A percentile compares a stretch with the other conserved stretches of the same genome.
phyloP scores from a whole-genome alignment of 2,797 vertebrate genomes.

The Chaunax sp. region DNA sequence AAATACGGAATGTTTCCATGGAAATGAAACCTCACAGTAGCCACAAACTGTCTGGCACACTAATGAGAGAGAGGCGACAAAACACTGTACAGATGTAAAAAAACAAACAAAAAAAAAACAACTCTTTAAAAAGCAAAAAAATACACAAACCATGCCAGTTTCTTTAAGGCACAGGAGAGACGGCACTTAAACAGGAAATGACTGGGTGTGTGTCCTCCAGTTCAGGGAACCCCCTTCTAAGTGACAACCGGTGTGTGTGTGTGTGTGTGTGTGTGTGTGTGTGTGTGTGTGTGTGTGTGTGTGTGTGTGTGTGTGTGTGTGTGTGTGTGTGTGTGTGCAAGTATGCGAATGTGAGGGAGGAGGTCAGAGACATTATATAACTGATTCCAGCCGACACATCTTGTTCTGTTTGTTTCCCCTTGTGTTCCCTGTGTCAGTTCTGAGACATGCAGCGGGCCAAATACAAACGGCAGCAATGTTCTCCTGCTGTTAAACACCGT shows the following conservation, averaged over 20 bases:
- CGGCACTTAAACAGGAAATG: constrained; percentile 29
- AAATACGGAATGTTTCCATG: constrained; percentile 72
- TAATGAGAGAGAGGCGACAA: constrained; percentile 24
- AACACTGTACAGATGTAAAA: constrained; percentile 30
- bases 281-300: constrained; percentile 15
- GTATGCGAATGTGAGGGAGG: constrained; percentile 56
- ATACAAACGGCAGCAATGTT: constrained; percentile 10
- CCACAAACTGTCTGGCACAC: constrained; percentile 62
- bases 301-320: constrained; percentile 25
- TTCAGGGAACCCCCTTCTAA: constrained; percentile 40
- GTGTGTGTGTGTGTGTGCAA: constrained; percentile 23
- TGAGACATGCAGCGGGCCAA: constrained; percentile 12
- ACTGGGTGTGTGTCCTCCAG: constrained; percentile 34
- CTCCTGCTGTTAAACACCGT: background rate
- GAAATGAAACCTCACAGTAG: constrained; percentile 59
- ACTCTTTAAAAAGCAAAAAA: constrained; percentile 10
- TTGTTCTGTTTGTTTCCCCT: constrained; percentile 36
- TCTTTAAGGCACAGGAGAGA: constrained; percentile 1
- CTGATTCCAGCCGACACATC: constrained; percentile 19
- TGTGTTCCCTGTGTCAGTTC: constrained; percentile 16
- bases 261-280: constrained; percentile 12
- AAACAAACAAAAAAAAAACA: too few species aligned
- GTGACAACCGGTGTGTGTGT: constrained; percentile 7
- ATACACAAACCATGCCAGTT: background rate
- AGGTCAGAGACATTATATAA: constrained; percentile 58